Base-by-base conservation (phyloP, 2,888 invertebrate species). In the Resseliella maxima region DNA sequence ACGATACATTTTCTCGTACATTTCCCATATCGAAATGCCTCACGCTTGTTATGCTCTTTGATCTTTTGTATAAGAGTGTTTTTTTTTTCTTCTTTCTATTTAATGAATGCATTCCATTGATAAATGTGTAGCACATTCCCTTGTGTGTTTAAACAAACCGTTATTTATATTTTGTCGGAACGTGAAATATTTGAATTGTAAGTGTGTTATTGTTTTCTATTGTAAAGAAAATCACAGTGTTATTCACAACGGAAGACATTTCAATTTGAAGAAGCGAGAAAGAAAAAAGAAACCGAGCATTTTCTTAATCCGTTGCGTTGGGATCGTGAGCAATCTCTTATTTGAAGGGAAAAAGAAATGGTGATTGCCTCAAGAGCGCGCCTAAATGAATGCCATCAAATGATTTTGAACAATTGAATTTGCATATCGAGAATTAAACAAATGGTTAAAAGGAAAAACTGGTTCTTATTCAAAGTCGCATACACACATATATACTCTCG, bases 81-180 rank as follows among this genome's bases (percentile, higher is more conserved):
- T n/a, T n/a, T n/a, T n/a, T n/a, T n/a, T n/a, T n/a, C n/a, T n/a
- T n/a, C n/a, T n/a, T n/a, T n/a, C n/a, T n/a, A n/a, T n/a, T 72
- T 31, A 12, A 31, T 31, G 31, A 72, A 72, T 72, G 72, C 72
- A 72, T 72, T 72, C 72, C 72, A 72, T 72, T 72, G 72, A 72
- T 72, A 31, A 72, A 72, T 72, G 72, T 72, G 72, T 72, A 72
- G 72, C 72, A 35, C 72, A 72, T 72, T 72, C 72, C 72, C 72
- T 72, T 72, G 72, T n/a, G 72, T 72, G 72, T 72, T 72, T 72
- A 72, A 72, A 72, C 72, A 72, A 72, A 72, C 72, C 72, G 72
- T 72, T 72, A 72, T 31, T 72, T 72, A 72, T 72, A 72, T 59
- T 8, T 59, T 59, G 41, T 41, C 12, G 41, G 41, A 41, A 41